A percentile compares a stretch with the other conserved stretches of the same genome.
These are phyloP conservation scores for Merluccius polli DNA, from an alignment of 2,797 vertebrate species.

Conservation along the genomic window DNA sequence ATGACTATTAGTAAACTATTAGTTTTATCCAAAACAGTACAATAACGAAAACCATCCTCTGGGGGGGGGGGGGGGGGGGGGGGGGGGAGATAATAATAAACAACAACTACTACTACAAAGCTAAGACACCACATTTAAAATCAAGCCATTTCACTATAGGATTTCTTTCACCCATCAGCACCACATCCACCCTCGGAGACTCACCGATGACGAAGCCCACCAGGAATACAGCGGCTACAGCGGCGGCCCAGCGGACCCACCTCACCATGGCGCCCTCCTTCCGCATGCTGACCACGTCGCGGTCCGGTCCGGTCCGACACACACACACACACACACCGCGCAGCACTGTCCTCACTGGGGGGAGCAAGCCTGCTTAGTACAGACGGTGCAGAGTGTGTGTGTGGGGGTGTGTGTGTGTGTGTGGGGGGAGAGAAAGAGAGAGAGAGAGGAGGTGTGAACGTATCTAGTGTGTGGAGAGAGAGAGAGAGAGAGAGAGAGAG, in stretches of 20 bases:
- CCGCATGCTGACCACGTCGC: constrained; percentile 46
- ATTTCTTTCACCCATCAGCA: too few species aligned
- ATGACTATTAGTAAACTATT: too few species aligned
- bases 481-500: neutral
- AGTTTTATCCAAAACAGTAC: neutral
- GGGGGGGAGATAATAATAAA: too few species aligned
- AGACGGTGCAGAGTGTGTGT: constrained; percentile 40
- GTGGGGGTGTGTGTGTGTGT: constrained; percentile 44
- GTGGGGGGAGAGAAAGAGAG: neutral
- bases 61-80: too few species aligned
- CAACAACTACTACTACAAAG: too few species aligned
- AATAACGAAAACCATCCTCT: neutral
- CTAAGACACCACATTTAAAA: neutral
- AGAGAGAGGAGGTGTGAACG: neutral
- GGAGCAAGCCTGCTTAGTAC: too few species aligned
- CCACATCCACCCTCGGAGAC: too few species aligned
- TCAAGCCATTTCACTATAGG: neutral
- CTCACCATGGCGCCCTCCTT: constrained; percentile 41
- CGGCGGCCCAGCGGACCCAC: constrained; percentile 48
- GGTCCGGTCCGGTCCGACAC: neutral
- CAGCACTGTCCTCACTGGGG: neutral
- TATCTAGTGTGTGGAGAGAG: too few species aligned
- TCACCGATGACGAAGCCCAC: constrained; percentile 73
- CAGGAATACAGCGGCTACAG: constrained; percentile 58
- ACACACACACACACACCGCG: neutral